phyloP scores from a whole-genome alignment of 1,140 invertebrate species.

The Pseudomyrmex cubaensis region DNA sequence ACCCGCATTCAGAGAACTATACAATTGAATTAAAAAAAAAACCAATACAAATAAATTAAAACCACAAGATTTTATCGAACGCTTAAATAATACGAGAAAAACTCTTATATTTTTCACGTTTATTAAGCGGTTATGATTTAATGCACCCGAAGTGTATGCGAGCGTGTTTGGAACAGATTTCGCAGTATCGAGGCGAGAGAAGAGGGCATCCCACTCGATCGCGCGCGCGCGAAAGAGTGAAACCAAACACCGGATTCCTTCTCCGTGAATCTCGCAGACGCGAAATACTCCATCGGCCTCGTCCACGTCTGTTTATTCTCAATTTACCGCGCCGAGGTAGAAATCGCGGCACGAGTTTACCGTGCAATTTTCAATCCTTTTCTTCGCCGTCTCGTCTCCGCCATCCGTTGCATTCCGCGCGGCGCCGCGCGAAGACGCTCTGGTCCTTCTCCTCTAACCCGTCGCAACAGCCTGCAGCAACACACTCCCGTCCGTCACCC shows the following conservation, averaged over 20 bases:
- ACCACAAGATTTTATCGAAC: too few relatives aligned
- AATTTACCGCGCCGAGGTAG: constrained; percentile 70
- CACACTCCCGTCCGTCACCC: constrained; percentile 70
- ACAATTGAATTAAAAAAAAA: too few relatives aligned
- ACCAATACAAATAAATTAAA: too few relatives aligned
- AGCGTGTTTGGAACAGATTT: not conserved
- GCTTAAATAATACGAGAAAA: too few relatives aligned
- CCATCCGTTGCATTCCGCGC: constrained; percentile 5
- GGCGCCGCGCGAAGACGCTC: not conserved
- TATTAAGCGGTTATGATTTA: not conserved
- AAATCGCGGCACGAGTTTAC: constrained; percentile 75
- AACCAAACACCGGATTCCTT: constrained; percentile 49
- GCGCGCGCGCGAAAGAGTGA: constrained; percentile 38
- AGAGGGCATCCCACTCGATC: not conserved
- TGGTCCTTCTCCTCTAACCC: not conserved
- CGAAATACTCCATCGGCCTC: constrained; percentile 53
- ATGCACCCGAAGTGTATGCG: not conserved
- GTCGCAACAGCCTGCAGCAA: constrained; percentile 58
- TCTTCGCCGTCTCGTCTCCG: constrained; percentile 25
- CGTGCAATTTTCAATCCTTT: constrained; percentile 75
- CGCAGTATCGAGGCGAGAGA: not conserved
- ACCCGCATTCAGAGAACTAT: too few relatives aligned
- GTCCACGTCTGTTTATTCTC: constrained; percentile 72
- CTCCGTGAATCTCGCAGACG: constrained; percentile 46
- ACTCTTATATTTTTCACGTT: not conserved